Evolutionary conservation across 2,113 vertebrate species (phyloP).

Genomic region (Thalassoma bifasciatum): DNA sequence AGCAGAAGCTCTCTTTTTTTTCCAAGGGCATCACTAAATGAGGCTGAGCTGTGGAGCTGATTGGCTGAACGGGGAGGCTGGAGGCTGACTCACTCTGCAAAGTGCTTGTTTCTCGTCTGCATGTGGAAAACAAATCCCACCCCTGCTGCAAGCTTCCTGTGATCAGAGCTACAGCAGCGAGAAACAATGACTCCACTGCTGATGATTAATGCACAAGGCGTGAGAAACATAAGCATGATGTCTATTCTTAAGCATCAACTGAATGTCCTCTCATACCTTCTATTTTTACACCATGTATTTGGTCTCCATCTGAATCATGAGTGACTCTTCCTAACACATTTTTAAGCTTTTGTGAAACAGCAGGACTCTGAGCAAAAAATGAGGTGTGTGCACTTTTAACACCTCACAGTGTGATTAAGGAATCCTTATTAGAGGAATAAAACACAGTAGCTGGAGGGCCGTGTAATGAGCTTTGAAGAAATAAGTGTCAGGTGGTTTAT

Average conservation of each 20-base stretch:
- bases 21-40: slow-evolving; percentile 9
- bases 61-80: slow-evolving; percentile 11
- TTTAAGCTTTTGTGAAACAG: not conserved
- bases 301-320: too few relatives aligned
- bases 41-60: slow-evolving; percentile 1
- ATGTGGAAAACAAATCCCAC: slow-evolving; percentile 28
- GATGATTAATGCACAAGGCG: slow-evolving; percentile 7
- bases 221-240: not conserved
- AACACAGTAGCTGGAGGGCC: not conserved
- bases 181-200: slow-evolving; percentile 9
- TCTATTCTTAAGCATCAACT: too few relatives aligned
- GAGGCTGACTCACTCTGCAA: slow-evolving; percentile 45
- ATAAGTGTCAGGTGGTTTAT: not conserved
- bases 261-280: not conserved
- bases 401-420: not conserved
- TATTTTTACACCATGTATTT: too few relatives aligned
- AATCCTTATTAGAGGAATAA: not conserved
- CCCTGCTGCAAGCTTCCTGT: slow-evolving; percentile 19
- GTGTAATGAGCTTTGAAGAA: not conserved
- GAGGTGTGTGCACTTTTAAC: not conserved
- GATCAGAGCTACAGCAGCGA: slow-evolving; percentile 24
- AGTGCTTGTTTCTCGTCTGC: slow-evolving; percentile 28
- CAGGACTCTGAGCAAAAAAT: not conserved
- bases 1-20: slow-evolving; percentile 34
- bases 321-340: too few relatives aligned